Evolutionary conservation across 2,888 invertebrate genomes (phyloP).

Genomic region (Drosophila anomalata): DNA sequence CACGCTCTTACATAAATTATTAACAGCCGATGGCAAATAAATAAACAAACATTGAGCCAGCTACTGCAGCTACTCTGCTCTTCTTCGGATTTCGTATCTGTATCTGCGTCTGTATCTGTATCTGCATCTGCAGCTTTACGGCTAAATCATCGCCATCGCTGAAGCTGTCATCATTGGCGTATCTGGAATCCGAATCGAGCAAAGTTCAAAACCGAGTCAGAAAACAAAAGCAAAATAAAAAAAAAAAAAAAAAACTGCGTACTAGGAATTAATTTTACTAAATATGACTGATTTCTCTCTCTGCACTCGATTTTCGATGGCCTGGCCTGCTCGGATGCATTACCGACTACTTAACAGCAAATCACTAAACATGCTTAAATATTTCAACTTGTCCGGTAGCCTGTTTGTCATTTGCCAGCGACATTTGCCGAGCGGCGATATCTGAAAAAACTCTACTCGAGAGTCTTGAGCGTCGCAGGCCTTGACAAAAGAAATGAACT

Average conservation of each 20-base stretch:
- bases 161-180: conserved; percentile 70
- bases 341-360: conserved; percentile 80
- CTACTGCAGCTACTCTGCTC: conserved; percentile 20
- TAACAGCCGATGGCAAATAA: conserved; percentile 78
- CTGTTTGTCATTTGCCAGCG: conserved; percentile 52
- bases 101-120: conserved; percentile 8
- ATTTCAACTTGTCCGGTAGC: conserved; percentile 71
- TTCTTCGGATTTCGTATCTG: conserved; percentile 16
- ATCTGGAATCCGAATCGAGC: conserved; percentile 12
- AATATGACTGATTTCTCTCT: conserved; percentile 3
- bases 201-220: conserved; percentile 15
- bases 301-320: conserved; percentile 12
- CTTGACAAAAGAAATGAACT: conserved; percentile 80
- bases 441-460: conserved; percentile 44
- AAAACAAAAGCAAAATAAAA: conserved; percentile 17
- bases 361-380: conserved; percentile 79
- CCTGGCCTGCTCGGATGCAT: conserved; percentile 52
- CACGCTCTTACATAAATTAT: conserved; percentile 81
- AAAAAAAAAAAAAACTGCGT: conserved; percentile 1
- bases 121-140: conserved; percentile 18
- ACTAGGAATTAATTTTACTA: background rate
- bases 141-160: conserved; percentile 70
- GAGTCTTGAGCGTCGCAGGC: conserved; percentile 40
- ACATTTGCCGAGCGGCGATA: conserved; percentile 73
- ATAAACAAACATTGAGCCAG: conserved; percentile 69